Conservation (phyloP, 2,797 vertebrate genomes). For the Cryptoblepharus egeriae region DNA sequence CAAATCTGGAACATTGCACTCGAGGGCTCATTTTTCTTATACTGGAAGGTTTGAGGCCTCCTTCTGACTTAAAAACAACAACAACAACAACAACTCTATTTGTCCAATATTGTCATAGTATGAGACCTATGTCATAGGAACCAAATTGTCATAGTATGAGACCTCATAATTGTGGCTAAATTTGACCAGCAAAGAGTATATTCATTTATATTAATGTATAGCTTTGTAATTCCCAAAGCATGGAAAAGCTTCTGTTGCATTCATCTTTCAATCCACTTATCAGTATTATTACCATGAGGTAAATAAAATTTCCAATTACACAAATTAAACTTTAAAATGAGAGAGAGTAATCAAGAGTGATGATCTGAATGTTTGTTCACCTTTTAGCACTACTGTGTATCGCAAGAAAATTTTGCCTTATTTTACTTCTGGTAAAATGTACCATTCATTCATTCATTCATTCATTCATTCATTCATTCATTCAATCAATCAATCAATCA, state of each 20-base stretch:
- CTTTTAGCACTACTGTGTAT: not conserved
- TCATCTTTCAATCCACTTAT: not conserved
- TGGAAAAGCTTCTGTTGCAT: not conserved
- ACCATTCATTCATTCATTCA: too few relatives aligned
- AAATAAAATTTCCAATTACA: not conserved
- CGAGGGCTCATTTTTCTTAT: slow-evolving; percentile 2
- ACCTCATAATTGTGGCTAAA: not conserved
- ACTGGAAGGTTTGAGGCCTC: not conserved
- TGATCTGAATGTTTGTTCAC: not conserved
- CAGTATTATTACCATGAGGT: not conserved
- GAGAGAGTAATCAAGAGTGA: not conserved
- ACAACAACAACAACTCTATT: too few relatives aligned
- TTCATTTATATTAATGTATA: not conserved
- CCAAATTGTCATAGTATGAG: too few relatives aligned
- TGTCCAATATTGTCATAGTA: too few relatives aligned
- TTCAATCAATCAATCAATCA: too few relatives aligned
- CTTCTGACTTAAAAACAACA: not conserved
- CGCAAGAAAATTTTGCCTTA: not conserved
- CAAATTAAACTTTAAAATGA: too few relatives aligned
- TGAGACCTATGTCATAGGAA: too few relatives aligned
- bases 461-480: too few relatives aligned
- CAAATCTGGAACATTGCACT: not conserved
- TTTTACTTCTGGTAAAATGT: not conserved
- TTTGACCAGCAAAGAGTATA: not conserved
- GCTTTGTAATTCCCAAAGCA: not conserved